Conservation (phyloP, 2,888 invertebrate genomes). For the Drosophila tripunctata region DNA sequence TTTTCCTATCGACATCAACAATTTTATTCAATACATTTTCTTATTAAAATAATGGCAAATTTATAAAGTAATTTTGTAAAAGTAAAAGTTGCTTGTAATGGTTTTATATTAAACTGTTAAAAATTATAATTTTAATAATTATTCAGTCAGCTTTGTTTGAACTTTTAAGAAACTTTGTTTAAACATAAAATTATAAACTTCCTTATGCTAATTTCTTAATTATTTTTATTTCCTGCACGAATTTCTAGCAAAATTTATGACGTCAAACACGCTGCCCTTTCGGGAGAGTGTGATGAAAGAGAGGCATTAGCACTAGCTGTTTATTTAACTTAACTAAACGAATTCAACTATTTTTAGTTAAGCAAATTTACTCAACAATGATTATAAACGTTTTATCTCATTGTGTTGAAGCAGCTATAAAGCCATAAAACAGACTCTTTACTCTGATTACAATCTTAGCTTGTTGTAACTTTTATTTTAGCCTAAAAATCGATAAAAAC, state of each 20-base stretch:
- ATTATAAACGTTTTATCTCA: not conserved
- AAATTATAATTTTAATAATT: too few relatives aligned
- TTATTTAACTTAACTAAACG: not conserved
- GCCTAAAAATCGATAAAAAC: slow-evolving; percentile 19
- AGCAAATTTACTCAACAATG: not conserved
- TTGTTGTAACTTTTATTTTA: not conserved
- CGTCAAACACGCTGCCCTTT: slow-evolving; percentile 9
- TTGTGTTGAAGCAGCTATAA: not conserved
- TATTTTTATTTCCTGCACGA: slow-evolving; percentile 3
- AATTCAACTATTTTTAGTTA: not conserved
- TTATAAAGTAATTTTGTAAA: slow-evolving; percentile 4
- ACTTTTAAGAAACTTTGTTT: not conserved
- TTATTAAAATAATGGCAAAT: slow-evolving; percentile 9
- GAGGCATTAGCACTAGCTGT: slow-evolving; percentile 1
- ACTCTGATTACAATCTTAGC: not conserved
- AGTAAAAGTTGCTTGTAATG: slow-evolving; percentile 3
- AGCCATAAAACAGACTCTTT: not conserved
- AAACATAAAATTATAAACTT: slow-evolving; percentile 6
- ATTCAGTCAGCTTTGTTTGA: not conserved
- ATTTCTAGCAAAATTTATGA: not conserved
- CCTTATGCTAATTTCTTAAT: slow-evolving; percentile 7
- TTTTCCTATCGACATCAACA: slow-evolving; percentile 57
- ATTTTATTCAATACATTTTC: slow-evolving; percentile 34
- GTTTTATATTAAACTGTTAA: too few relatives aligned
- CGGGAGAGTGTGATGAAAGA: not conserved